These are phyloP conservation scores for Sciurus vulgaris DNA, from an alignment of 2,797 vertebrate species.

Conservation along the genomic window DNA sequence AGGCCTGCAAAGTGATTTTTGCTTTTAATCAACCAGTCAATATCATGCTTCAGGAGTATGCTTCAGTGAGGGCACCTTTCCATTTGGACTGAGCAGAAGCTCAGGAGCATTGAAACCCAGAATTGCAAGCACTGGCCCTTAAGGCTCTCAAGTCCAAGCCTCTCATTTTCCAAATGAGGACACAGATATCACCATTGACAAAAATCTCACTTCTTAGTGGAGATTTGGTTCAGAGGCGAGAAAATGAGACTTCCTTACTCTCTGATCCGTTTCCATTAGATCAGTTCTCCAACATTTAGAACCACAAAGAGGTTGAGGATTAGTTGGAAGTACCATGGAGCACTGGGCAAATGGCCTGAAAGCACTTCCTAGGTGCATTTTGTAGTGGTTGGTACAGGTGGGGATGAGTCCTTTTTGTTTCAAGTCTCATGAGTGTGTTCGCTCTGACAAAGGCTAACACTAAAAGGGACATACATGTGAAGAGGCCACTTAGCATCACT, in stretches of 20 bases:
- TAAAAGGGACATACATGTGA: conserved; percentile 71
- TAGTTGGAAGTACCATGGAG: conserved; percentile 19
- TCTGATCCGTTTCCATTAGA: conserved; percentile 44
- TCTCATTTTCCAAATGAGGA: conserved; percentile 54
- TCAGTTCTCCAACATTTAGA: conserved; percentile 44
- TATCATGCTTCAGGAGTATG: conserved; percentile 47
- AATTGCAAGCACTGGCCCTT: background rate
- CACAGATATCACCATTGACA: conserved; percentile 24
- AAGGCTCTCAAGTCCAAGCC: background rate
- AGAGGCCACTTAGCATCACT: conserved; percentile 77
- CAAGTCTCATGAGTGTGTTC: conserved; percentile 44
- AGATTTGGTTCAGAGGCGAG: conserved; percentile 8
- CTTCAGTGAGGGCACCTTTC: conserved; percentile 8
- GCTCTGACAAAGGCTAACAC: conserved; percentile 39
- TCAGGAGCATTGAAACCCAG: background rate
- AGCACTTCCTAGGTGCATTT: conserved; percentile 54
- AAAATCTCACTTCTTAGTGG: background rate
- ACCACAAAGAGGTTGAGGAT: conserved; percentile 57
- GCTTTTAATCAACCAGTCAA: conserved; percentile 15
- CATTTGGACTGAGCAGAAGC: conserved; percentile 13
- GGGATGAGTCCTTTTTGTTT: conserved; percentile 61
- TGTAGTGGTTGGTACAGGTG: conserved; percentile 51
- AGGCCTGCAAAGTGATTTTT: background rate
- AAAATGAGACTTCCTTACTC: background rate
- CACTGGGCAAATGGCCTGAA: conserved; percentile 57